Evolutionary conservation across 2,113 vertebrate genomes (phyloP), one percentile per base, ranked within the genome.

Genomic region (Erpornis zantholeuca): DNA sequence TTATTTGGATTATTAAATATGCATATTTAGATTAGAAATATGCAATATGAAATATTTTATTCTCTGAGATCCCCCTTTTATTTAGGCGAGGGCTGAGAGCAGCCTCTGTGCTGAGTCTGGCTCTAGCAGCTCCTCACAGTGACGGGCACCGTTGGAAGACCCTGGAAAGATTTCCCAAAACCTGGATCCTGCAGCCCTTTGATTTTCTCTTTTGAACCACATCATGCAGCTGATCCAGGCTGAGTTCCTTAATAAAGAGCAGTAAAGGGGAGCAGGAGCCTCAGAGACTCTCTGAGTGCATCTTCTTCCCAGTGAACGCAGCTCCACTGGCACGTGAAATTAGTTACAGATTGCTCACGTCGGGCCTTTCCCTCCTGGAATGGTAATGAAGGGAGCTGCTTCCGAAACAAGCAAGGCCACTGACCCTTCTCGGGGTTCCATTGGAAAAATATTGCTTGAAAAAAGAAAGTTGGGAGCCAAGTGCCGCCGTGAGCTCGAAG

Each of bases 121-220:
- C 10, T 28, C 60, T 22, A 23, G 15, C 73, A 22, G 33, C 52
- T 52, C 38, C 27, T 53, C 53, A 35, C 0, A 0, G 64, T 2
- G 2, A 22, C 18, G 0, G 0, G 31, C 36, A 31, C 25, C 0
- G 0, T 1, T 29, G n/a, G 57, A 68, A 66, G 22, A 56, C 19
- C 10, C 4, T 8, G 77, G 36, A 20, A 91, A 75, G 17, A 19
- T 76, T 84, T 61, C 38, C 68, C 45, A 44, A 57, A 38, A 23
- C 13, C 31, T 33, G 54, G 63, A 94, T 45, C 71, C 79, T 42
- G 29, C 20, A 3, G 59, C 44, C 61, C 35, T 11, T 54, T 31
- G 87, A 25, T 70, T 66, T 80, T 78, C 42, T 52, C 3, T 44
- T 79, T 47, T 27, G 52, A 90, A 54, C 29, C n/a, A 42, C 2